These are phyloP conservation scores for Natrix natrix DNA, from an alignment of 2,797 vertebrate species.

Conservation along the genomic window DNA sequence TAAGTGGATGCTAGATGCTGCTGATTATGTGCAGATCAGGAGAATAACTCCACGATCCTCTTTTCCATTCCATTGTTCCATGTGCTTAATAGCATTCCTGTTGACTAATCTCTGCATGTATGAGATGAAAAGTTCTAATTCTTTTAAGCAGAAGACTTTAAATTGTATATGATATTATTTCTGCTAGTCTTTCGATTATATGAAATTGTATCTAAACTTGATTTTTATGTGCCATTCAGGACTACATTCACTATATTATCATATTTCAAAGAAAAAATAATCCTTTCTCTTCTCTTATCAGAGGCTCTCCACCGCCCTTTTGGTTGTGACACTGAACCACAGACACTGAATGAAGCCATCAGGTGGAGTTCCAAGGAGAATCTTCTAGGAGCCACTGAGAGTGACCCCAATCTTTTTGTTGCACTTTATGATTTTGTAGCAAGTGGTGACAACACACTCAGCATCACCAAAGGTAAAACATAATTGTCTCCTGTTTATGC, in stretches of 20 bases:
- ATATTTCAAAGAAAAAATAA: neutral
- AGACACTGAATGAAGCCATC: conserved; percentile 93
- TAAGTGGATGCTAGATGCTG: neutral
- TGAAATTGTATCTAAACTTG: neutral
- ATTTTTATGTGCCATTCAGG: neutral
- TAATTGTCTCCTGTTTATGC: neutral
- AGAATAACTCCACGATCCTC: neutral
- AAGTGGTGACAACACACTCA: conserved; percentile 98
- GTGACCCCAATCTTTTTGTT: conserved; percentile 98
- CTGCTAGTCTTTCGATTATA: neutral
- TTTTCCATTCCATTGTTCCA: neutral
- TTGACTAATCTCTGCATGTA: too few relatives aligned
- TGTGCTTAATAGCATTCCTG: neutral
- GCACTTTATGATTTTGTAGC: conserved; percentile 99
- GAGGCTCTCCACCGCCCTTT: conserved; percentile 94
- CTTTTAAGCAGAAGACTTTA: neutral
- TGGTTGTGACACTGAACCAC: conserved; percentile 84
- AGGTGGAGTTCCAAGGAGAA: conserved; percentile 99
- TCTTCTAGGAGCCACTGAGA: conserved; percentile 93
- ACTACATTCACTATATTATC: neutral
- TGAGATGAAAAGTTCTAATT: neutral
- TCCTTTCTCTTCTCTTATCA: conserved; percentile 51
- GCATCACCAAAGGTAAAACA: conserved; percentile 95
- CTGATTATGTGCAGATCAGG: neutral
- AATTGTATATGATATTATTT: neutral